Percentiles rank a stretch among this genome's conserved stretches.
These are phyloP conservation scores for Gibbula magus DNA, from an alignment of 2,888 invertebrate genomes.

Conservation along the genomic window DNA sequence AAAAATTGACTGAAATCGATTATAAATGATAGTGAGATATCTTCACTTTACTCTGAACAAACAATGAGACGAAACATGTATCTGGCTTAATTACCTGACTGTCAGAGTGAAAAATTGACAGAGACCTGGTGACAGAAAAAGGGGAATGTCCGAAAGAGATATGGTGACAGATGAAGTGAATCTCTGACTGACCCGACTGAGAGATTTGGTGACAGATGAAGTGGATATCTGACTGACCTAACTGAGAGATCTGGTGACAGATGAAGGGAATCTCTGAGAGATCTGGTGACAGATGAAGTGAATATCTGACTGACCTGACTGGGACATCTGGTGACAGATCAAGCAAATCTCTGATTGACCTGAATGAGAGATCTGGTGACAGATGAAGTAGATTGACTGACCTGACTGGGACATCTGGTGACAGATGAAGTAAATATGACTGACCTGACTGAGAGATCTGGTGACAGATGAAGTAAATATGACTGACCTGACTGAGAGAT, in stretches of 20 bases:
- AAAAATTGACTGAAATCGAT: no score
- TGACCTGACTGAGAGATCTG: background rate
- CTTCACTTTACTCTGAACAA: no score
- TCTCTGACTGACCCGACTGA: background rate
- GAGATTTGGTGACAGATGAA: background rate
- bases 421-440: slow-evolving; percentile 34
- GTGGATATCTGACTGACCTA: background rate
- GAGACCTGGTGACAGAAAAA: slow-evolving; percentile 27
- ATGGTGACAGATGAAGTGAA: no score
- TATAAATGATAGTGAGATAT: no score
- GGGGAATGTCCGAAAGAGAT: no score
- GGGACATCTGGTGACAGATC: background rate
- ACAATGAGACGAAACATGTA: no score
- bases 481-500: no score
- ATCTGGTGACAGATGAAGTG: background rate
- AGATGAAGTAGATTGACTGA: slow-evolving; percentile 37
- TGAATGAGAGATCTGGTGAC: slow-evolving; percentile 23
- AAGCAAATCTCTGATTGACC: background rate
- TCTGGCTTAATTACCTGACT: background rate
- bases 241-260: slow-evolving; percentile 20
- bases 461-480: no score
- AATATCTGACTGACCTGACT: background rate
- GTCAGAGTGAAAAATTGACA: no score
- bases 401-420: slow-evolving; percentile 20
- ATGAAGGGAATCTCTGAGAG: slow-evolving; percentile 27